Evolutionary conservation across 2,113 vertebrate genomes (phyloP).

Genomic region (Ameiurus melas): DNA sequence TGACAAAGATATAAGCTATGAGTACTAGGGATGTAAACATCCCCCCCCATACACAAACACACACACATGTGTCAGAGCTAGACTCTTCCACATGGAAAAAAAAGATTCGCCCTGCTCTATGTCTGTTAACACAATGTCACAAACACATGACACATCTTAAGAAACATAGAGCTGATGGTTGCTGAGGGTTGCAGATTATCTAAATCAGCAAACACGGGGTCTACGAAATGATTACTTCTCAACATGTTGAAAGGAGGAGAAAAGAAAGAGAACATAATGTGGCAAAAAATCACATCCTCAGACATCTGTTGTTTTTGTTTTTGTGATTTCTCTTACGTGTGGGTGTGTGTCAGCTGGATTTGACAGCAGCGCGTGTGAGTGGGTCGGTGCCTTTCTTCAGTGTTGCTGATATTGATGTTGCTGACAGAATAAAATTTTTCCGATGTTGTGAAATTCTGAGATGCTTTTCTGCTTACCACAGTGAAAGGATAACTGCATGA

Average conservation of each 20-base stretch:
- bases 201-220: neutral
- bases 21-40: too few relatives aligned
- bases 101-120: neutral
- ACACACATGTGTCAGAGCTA: neutral
- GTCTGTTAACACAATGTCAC: neutral
- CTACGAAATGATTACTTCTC: neutral
- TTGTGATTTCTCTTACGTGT: neutral
- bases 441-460: neutral
- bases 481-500: neutral
- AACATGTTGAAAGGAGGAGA: neutral
- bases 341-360: conserved; percentile 4
- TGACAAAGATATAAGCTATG: too few relatives aligned
- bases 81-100: neutral
- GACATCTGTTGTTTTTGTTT: neutral
- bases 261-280: neutral
- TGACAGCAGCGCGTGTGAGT: conserved; percentile 9
- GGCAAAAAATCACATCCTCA: neutral
- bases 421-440: neutral
- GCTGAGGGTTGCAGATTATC: neutral
- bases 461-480: neutral
- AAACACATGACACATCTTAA: neutral
- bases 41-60: too few relatives aligned
- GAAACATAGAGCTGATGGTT: neutral
- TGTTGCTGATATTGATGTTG: neutral
- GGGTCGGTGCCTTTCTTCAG: neutral